A percentile compares a stretch with the other conserved stretches of the same genome.
Conservation (phyloP, 2,113 vertebrate genomes). For the Sylvietta virens region DNA sequence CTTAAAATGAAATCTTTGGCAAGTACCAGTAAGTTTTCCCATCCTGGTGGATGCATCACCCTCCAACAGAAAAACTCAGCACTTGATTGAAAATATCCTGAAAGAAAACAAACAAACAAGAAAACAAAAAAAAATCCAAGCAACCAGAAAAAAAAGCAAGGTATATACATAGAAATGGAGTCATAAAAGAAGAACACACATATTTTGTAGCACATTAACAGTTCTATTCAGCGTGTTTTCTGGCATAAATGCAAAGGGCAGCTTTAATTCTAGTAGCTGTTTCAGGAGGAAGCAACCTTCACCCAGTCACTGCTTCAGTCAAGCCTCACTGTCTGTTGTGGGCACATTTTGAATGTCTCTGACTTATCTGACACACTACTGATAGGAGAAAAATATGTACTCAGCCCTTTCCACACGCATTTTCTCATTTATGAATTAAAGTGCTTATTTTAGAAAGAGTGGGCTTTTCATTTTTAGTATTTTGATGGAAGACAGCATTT, state of each 20-base stretch:
- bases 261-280: background rate
- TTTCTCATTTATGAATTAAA: background rate
- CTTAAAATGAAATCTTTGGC: background rate
- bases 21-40: background rate
- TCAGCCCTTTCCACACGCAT: background rate
- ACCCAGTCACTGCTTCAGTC: background rate
- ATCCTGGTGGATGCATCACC: background rate
- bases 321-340: background rate
- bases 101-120: background rate
- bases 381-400: rapidly evolving
- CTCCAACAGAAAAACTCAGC: background rate
- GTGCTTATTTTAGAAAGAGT: background rate
- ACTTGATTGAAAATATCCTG: background rate
- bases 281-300: background rate
- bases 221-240: background rate
- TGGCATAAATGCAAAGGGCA: background rate
- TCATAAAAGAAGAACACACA: background rate
- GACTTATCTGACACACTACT: background rate
- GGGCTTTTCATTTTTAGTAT: background rate
- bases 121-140: background rate
- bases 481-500: background rate
- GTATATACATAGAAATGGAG: background rate
- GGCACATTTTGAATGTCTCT: background rate
- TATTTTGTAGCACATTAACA: background rate
- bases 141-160: background rate